Conservation (phyloP, 2,113 vertebrate genomes). For the Zosterops borbonicus region DNA sequence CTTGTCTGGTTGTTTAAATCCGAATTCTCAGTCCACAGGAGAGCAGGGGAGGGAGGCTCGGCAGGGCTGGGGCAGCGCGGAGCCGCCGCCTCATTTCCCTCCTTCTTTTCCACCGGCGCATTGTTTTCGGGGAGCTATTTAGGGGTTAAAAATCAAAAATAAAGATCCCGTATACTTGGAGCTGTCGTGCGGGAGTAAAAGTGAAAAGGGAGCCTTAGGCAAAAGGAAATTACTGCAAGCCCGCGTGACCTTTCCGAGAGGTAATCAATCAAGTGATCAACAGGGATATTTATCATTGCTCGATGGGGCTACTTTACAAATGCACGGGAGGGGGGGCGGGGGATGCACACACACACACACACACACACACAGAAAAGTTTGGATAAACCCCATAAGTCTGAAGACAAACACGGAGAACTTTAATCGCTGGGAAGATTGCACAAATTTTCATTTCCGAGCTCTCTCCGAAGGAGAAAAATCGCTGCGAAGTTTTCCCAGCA, state of each 20-base stretch:
- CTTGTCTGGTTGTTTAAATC: constrained; percentile 84
- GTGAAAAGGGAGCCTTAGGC: constrained; percentile 97
- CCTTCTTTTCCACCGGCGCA: constrained; percentile 64
- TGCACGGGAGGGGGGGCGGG: constrained; percentile 38
- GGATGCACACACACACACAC: neutral
- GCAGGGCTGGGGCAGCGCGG: constrained; percentile 24
- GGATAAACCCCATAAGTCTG: constrained; percentile 62
- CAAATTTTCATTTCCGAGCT: neutral
- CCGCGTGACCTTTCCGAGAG: constrained; percentile 97
- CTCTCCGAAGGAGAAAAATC: constrained; percentile 25
- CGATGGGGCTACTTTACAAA: constrained; percentile 81
- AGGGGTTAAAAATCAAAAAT: constrained; percentile 91
- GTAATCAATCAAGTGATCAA: constrained; percentile 99
- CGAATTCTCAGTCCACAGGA: constrained; percentile 79
- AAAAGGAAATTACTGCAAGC: constrained; percentile 97
- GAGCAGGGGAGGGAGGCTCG: constrained; percentile 67
- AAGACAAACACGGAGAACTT: constrained; percentile 47
- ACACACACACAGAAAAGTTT: constrained; percentile 65
- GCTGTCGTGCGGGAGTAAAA: constrained; percentile 89
- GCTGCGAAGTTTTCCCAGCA: constrained; percentile 26
- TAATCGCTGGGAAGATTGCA: constrained; percentile 42
- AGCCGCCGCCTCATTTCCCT: constrained; percentile 68
- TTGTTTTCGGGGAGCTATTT: constrained; percentile 79
- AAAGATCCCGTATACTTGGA: constrained; percentile 83
- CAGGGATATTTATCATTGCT: constrained; percentile 99